Evolutionary conservation across 2,888 invertebrate genomes (phyloP), one percentile per base, ranked within the genome.

Genomic region (Dinocampus coccinellae): DNA sequence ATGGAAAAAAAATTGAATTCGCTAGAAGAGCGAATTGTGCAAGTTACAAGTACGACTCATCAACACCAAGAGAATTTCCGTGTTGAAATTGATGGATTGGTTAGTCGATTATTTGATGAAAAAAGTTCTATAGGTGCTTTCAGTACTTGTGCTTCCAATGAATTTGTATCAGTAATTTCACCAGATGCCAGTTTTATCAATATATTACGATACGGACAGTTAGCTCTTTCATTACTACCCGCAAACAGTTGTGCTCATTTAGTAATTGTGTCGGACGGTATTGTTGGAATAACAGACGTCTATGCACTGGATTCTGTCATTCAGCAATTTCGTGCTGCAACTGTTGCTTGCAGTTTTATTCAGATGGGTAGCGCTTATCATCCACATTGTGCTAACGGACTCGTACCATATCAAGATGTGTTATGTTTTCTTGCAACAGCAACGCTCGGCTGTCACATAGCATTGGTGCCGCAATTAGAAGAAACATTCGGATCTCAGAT

Each of bases 171-270:
- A 1, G 90, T 91, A 89, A 90, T 92, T 36, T 90, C 90, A 62
- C 91, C 93, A 3, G 93, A 93, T 85, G 90, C 91, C 33, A 92
- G 92, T 82, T 92, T 95, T 85, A 91, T 95, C 69, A 93, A 94
- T 87, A 92, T 95, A 91, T 87, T 95, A 42, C 88, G 94, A 74
- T 93, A 93, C 85, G 94, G 94, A 26, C 91, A 94, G 88, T 88
- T 95, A 73, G 93, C 93, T 3, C 88, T 94, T 66, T 92, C 93
- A 70, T 89, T 94, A 68, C 88, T 95, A 73, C 94, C 94, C 13
- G 93, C 93, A 83, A 92, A 93, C 84, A 93, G 93, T 78, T 91
- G 92, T 87, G 92, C 93, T 81, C 92, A 92, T 87, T 90, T 94
- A 84, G 90, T 94, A 77, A 90, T 92, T 74, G 89, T 93, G 77